Percentiles rank a stretch among this genome's conserved stretches.
These are phyloP conservation scores for Poecilia wingei DNA, from an alignment of 2,797 vertebrate species.

Conservation along the genomic window DNA sequence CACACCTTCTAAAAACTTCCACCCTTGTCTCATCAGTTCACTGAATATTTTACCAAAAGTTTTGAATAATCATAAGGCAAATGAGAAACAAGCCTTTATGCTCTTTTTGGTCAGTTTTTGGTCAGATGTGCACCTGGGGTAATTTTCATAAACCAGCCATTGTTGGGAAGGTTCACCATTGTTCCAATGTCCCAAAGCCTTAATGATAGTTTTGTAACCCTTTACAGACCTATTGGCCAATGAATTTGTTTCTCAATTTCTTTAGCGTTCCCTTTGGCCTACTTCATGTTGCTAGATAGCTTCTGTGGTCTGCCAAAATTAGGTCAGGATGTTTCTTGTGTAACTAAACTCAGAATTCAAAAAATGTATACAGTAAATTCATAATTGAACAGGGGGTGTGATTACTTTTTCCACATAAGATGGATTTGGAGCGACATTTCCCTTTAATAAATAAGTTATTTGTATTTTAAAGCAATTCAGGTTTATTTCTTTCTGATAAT, in stretches of 20 bases:
- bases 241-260: background rate
- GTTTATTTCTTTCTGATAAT: slow-evolving; percentile 1
- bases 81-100: background rate
- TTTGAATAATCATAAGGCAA: background rate
- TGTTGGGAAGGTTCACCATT: background rate
- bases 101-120: background rate
- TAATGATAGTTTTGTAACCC: background rate
- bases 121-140: background rate
- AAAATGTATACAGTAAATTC: background rate
- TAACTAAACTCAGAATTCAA: background rate
- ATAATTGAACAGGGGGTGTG: background rate
- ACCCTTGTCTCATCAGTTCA: background rate
- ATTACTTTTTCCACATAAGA: background rate
- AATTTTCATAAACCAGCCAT: background rate
- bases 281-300: background rate
- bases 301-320: background rate
- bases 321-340: background rate
- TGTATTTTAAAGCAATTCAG: background rate
- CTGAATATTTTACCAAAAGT: background rate
- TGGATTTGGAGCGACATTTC: background rate
- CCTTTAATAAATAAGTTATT: background rate
- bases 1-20: background rate
- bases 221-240: background rate
- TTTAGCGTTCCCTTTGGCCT: background rate
- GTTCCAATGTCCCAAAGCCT: background rate